Base-by-base conservation (phyloP, 2,797 vertebrate species). In the Poeciliopsis turneri region DNA sequence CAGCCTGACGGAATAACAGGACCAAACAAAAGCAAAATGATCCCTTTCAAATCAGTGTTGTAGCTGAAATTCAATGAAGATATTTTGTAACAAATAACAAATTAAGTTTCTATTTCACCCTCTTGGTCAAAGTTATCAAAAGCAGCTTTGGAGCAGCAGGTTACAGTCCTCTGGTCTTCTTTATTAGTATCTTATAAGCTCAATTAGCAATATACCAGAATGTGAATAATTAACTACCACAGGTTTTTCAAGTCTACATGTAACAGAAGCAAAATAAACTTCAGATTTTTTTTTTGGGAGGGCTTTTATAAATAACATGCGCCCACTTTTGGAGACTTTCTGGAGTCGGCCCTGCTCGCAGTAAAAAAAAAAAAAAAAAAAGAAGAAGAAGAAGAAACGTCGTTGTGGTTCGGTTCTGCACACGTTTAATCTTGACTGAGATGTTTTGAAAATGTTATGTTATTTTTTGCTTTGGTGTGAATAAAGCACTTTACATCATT, bases 401-500 rank as follows among this genome's bases (percentile, higher is more conserved):
- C 43, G 16, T 2, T 36, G 28, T 55, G 69, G 46, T 72, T 72
- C 23, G 43, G 43, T 39, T 74, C 28, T 28, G 39, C 18, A 28
- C 59, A 39, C 28, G 39, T 69, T 69, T 57, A 79, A 70, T 39
- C 41, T 20, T 36, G 5, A 16, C 30, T 77, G 47, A 72, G 72
- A 78, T 71, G 47, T 61, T 36, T 18, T 45, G 4, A 28, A 30
- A 13, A 12, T 28, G 2, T 59, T 33, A 5, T 16, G 25, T 33
- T 30, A 30, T 61, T 61, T 33, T 4, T 30, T 61, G 46, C 49
- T 23, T 3, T 46, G n/a, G 5, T 79, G 30, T 15, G 0, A 1
- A 30, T 30, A 23, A 78, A 8, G 18, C 18, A 5, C n/a, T 41
- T 51, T 13, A 18, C 13, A 9, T 39, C 0, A 16, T 7, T n/a